A percentile compares a stretch with the other conserved stretches of the same genome.
These are phyloP conservation scores for Lordiphosa andalusiaca DNA, from an alignment of 2,888 invertebrate genomes.

Conservation along the genomic window DNA sequence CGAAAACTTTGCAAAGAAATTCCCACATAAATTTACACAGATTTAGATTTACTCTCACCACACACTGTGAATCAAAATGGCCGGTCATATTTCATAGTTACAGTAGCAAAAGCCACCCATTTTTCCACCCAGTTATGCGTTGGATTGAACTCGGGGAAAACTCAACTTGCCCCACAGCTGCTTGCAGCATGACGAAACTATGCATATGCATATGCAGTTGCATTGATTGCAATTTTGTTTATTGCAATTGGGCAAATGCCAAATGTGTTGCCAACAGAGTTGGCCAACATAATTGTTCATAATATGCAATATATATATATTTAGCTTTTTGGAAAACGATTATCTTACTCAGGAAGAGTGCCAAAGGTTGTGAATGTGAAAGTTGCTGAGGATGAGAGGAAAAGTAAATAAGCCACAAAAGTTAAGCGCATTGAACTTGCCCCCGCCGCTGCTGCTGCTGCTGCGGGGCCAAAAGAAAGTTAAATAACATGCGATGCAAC, in stretches of 20 bases:
- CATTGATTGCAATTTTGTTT: constrained; percentile 21
- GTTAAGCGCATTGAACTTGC: constrained; percentile 66
- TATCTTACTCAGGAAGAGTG: constrained; percentile 48
- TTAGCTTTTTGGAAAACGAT: background rate
- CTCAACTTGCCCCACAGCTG: constrained; percentile 33
- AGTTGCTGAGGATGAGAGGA: constrained; percentile 47
- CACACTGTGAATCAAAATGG: constrained; percentile 15
- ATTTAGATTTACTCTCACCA: constrained; percentile 40
- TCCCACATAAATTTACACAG: constrained; percentile 67
- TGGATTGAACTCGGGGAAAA: constrained; percentile 4
- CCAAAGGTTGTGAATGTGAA: constrained; percentile 69
- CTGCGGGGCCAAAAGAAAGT: constrained; percentile 55
- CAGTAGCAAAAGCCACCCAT: constrained; percentile 12
- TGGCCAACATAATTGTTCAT: constrained; percentile 40
- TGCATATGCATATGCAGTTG: constrained; percentile 35
- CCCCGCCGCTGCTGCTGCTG: constrained; percentile 17
- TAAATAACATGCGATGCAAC: constrained; percentile 48
- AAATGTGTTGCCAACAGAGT: constrained; percentile 4
- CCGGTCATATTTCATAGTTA: constrained; percentile 52
- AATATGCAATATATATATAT: constrained; percentile 1
- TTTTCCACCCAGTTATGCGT: background rate
- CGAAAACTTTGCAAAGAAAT: constrained; percentile 25
- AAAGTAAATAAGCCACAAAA: constrained; percentile 41
- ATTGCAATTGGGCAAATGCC: constrained; percentile 27
- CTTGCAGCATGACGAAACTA: constrained; percentile 31